Base-by-base conservation (phyloP, 1,140 invertebrate genomes). In the Drosophila aff. region DNA sequence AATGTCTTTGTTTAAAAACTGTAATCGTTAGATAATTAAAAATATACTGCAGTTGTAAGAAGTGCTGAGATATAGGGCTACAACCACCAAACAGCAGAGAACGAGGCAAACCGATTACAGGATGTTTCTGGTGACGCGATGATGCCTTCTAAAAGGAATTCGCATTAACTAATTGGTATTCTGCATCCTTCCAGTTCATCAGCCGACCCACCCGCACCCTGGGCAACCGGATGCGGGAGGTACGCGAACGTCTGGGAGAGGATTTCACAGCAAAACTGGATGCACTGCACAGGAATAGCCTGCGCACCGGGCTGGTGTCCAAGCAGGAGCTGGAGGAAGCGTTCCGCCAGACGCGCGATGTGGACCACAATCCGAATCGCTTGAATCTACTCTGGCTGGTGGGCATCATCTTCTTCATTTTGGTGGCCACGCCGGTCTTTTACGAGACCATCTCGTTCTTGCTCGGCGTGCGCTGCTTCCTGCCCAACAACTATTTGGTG, bases 401-500 rank as follows among this genome's bases (percentile, higher is more conserved):
- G 43, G 92, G 87, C 8, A 87, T 92, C n/a, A 66, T 92, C 16
- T 79, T 84, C 26, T 92, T 92, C 7, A 87, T 92, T n/a, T 57
- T 92, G 80, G 60, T 92, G 8, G 82, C 89, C 18, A 92, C 92
- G 4, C 92, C 92, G 0, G 49, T 92, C 7, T 86, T 92, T 31
- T 92, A 81, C 36, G 87, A 92, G 58, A 76, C 77, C 26, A 82
- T 92, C 5, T 92, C 91, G 8, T 93, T 93, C 49, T 18, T 94
- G 57, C 76, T 94, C 61, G 94, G 94, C 50, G 94, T 95, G 62
- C 94, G 96, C 81, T 98, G 97, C 93, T 91, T 97, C 55, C 80
- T 98, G 79, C 95, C 96, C 68, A 97, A 96, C 92, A 97, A 97
- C 93, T 96, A 96, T 85, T 93, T 98, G 47, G 93, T 97, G 36